Evolutionary conservation across 2,888 invertebrate species (phyloP), one percentile per base, ranked within the genome.

Genomic region (Masnerella sp.): DNA sequence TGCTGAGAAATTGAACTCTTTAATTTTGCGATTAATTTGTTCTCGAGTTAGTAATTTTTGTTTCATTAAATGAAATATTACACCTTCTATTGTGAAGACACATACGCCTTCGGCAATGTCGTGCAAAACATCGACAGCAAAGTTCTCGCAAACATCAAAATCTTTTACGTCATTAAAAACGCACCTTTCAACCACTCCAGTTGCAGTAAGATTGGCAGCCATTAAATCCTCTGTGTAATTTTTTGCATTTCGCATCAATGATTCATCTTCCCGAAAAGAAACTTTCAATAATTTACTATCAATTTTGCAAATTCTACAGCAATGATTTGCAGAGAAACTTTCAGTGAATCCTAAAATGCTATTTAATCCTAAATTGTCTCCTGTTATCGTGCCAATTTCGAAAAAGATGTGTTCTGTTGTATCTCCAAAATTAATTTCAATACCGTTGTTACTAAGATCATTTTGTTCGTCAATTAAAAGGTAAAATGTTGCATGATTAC

Each of bases 51-150:
- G 15, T 5, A 62, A 12, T 30, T 3, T 22, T 2, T 38, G 15
- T 11, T 38, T 20, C 1, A 40, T 8, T 12, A 18, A 51, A 7
- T 28, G 5, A 9, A 3, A 1, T 1, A 65, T 20, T 11, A 65
- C 12, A 18, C 42, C 45, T 15, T 56, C 28, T 34, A 65, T 34
- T 1, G 36, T 36, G 11, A 28, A 67, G n/a, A 9, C 1, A n/a
- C 54, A 56, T 18, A 42, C 62, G 2, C 56, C 62, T 49, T 64
- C 62, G 4, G 42, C 40, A 3, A 56, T 4, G 17, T 70, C 70
- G 20, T 70, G 64, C 18, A 64, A 8, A 9, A 32, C 22, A 49
- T 70, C 70, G 1, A 64, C 20, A 1, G 32, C 47, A 38, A 43
- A 15, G 20, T 70, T 62, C 8, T 38, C 15, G 15, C 15, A 34